Conservation (phyloP, 2,797 vertebrate species). For the Oreochromis mossambicus region DNA sequence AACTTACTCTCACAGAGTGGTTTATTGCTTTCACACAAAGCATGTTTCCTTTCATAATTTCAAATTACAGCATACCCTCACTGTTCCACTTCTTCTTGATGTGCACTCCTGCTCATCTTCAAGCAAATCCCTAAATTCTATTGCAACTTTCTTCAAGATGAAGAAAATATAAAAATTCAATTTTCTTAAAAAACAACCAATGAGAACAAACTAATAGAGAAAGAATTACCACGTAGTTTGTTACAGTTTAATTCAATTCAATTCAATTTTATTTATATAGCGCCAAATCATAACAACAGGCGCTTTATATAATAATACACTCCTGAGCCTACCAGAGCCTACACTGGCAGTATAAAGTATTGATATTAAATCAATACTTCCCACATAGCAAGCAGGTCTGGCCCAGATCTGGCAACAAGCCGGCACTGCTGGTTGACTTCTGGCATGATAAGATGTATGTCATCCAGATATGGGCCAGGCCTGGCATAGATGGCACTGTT, state of each 20-base stretch:
- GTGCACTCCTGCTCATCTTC: not conserved
- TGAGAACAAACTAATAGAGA: not conserved
- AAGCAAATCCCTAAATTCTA: not conserved
- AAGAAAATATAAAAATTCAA: not conserved
- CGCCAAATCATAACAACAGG: not conserved
- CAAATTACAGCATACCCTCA: not conserved
- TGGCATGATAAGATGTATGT: too few species aligned
- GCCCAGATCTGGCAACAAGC: too few species aligned
- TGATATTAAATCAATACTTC: not conserved
- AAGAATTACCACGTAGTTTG: not conserved
- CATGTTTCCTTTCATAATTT: not conserved
- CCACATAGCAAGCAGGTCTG: too few species aligned
- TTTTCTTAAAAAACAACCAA: not conserved
- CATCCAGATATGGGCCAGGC: too few species aligned
- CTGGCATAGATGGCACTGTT: too few species aligned
- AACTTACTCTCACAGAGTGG: not conserved
- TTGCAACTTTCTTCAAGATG: not conserved
- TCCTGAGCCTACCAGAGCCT: not conserved
- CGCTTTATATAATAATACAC: not conserved
- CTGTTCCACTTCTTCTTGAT: not conserved
- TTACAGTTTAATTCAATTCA: not conserved
- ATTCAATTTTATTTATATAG: not conserved
- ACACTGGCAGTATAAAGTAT: not conserved
- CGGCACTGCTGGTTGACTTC: too few species aligned
- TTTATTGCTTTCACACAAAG: not conserved